Conservation (phyloP, 2,888 invertebrate species). For the Eupeodes luniger region DNA sequence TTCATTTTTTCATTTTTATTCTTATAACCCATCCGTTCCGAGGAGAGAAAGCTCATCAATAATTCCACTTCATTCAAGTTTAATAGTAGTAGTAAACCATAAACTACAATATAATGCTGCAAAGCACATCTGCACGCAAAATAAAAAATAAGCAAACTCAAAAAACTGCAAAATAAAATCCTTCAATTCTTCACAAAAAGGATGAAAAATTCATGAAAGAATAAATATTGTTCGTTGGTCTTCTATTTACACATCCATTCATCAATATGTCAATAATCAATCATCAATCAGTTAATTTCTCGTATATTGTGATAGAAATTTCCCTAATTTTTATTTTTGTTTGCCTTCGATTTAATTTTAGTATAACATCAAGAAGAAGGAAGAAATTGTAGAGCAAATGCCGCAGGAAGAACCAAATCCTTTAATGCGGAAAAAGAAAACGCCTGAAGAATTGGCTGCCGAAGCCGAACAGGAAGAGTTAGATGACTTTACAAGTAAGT, state of each 20-base stretch:
- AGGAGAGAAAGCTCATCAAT: conserved; percentile 61
- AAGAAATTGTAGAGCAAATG: conserved; percentile 94
- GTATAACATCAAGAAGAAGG: conserved; percentile 99
- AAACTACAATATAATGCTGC: conserved; percentile 27
- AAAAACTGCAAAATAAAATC: not conserved
- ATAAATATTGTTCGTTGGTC: conserved; percentile 7
- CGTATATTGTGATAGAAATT: conserved; percentile 33
- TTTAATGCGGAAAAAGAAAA: conserved; percentile 99
- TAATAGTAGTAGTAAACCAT: conserved; percentile 28
- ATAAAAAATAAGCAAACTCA: conserved; percentile 2
- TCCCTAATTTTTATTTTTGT: conserved; percentile 1
- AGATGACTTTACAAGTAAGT: conserved; percentile 97
- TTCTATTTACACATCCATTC: conserved; percentile 30
- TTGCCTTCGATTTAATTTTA: conserved; percentile 85
- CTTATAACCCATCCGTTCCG: conserved; percentile 27
- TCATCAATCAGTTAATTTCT: conserved; percentile 37
- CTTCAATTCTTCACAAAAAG: conserved; percentile 1
- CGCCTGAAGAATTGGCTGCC: conserved; percentile 98
- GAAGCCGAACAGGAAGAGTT: conserved; percentile 98
- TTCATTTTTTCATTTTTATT: conserved; percentile 16
- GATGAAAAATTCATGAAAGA: conserved; percentile 37
- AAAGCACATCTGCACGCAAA: conserved; percentile 36
- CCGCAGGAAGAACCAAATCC: conserved; percentile 95
- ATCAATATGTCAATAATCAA: conserved; percentile 26
- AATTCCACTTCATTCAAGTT: conserved; percentile 60